phyloP scores from a whole-genome alignment of 2,888 invertebrate genomes.

The Teleogryllus oceanicus region DNA sequence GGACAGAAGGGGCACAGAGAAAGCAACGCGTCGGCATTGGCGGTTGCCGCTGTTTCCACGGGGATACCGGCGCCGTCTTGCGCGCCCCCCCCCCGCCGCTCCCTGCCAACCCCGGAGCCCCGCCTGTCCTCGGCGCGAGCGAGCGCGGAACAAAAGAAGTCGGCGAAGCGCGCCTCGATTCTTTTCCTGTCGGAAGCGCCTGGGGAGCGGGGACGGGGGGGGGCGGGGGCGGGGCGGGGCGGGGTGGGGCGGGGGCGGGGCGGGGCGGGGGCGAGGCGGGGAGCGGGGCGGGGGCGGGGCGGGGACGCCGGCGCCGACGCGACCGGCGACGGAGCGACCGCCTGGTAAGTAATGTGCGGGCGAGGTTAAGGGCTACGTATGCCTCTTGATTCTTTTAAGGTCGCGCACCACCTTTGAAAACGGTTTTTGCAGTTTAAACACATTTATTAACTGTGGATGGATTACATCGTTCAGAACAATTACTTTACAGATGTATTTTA shows the following conservation, averaged over 20 bases:
- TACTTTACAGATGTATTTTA: too few species aligned
- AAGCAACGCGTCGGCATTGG: background rate
- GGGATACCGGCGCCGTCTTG: background rate
- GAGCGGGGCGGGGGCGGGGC: too few species aligned
- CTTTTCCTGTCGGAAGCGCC: conserved; percentile 8
- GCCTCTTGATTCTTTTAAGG: conserved; percentile 5
- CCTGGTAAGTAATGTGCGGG: background rate
- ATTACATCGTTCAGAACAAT: too few species aligned
- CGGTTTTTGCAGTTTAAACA: background rate
- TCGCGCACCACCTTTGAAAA: background rate
- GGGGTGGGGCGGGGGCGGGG: too few species aligned
- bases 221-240: background rate
- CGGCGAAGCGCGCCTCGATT: conserved; percentile 1
- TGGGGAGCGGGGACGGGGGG: background rate
- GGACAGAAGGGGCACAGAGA: too few species aligned
- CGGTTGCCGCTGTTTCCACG: background rate
- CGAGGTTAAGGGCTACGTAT: background rate
- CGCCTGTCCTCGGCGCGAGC: too few species aligned
- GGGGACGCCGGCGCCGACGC: background rate
- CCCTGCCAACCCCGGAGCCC: too few species aligned
- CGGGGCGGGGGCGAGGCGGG: too few species aligned
- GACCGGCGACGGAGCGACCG: background rate
- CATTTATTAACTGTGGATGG: too few species aligned
- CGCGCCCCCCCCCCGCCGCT: too few species aligned
- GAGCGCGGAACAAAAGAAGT: background rate